Base-by-base conservation (phyloP, 2,888 invertebrate species). In the Fabriciana adippe region DNA sequence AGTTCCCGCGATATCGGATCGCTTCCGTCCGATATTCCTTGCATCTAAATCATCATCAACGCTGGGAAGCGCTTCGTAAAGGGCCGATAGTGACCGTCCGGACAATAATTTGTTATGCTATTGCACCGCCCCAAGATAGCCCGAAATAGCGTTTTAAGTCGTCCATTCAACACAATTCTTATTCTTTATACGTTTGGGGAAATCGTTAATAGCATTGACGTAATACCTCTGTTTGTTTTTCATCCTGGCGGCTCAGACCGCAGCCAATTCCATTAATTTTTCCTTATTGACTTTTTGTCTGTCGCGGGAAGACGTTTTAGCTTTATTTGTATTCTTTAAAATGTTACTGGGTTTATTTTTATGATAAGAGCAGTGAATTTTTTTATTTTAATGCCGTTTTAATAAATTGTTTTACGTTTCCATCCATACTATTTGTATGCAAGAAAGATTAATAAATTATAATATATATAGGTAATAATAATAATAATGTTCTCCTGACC, bases 41-140 rank as follows among this genome's bases (percentile, higher is more conserved):
- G 89, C 90, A 89, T 88, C 89, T 91, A 91, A 90, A 92, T 92
- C 92, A 92, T 90, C 89, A 90, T 92, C 90, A 90, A 84, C 71
- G 82, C 76, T 85, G 87, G 87, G 86, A 87, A 86, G 80, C 82
- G 82, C 79, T 81, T 89, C 89, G 86, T 90, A 90, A 89, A 90
- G 85, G 81, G 86, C 84, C 84, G 18, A 48, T 84, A 82, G 83
- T 89, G 89, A 87, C 89, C 89, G 87, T 78, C 82, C 79, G 79
- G 79, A 74, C 80, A 78, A 79, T 78, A 82, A 86, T 85, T 85
- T 84, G 86, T 87, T 82, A 82, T 79, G 75, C 78, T 74, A 76
- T 77, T 76, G 76, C 75, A 77, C 68, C 75, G 78, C 73, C 73
- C 73, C 69, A 79, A 78, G 79, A 81, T 81, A 80, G 60, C 60